Base-by-base conservation (phyloP, 2,888 invertebrate genomes). In the Glyphotaelius pellucidus region DNA sequence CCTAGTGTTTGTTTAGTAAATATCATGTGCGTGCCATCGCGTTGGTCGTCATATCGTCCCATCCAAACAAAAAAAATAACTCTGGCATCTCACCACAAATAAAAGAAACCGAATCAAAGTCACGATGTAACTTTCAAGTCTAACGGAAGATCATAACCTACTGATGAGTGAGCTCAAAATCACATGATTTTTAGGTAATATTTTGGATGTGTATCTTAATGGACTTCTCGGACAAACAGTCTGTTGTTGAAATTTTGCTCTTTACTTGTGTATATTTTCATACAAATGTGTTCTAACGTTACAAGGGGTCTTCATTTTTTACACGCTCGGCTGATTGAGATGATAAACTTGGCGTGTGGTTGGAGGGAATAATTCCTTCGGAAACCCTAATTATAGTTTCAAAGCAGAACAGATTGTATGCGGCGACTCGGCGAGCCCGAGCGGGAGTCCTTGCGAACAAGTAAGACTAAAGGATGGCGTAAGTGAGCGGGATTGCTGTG, bases 1-100 rank as follows among this genome's bases (percentile, higher is more conserved):
- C 80, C 88, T 42, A 30, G 86, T 86, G 85, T 86, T 86, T 86
- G 42, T 42, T 86, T 42, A 42, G 86, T 42, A 86, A 67, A 86
- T 47, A 42, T 86, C 47, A 42, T 86, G 52, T 90, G 91, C 91
- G 81, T 81, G 91, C 87, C 81, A 91, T 80, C 88, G 91, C 91
- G 91, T 91, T 91, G 91, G 91, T 91, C 91, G 67, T 67, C 52
- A 35, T 25, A 83, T 19, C 80, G 81, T 31, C 30, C 83, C 30
- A 31, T 42, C 86, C 67, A 67, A 52, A 5, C 15, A n/a, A 19
- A 25, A n/a, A 67, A 67, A 67, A 67, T 25, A 25, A n/a, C 67
- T 67, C 67, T 9, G 67, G n/a, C 67, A n/a, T 67, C 67, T 67
- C 7, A 9, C 67, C 42, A 42, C 86, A 14, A 14, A 38, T 30